Percentiles rank a stretch among this genome's conserved stretches.
These are phyloP conservation scores for Cactoblastis cactorum DNA, from an alignment of 2,888 invertebrate genomes.

Conservation along the genomic window DNA sequence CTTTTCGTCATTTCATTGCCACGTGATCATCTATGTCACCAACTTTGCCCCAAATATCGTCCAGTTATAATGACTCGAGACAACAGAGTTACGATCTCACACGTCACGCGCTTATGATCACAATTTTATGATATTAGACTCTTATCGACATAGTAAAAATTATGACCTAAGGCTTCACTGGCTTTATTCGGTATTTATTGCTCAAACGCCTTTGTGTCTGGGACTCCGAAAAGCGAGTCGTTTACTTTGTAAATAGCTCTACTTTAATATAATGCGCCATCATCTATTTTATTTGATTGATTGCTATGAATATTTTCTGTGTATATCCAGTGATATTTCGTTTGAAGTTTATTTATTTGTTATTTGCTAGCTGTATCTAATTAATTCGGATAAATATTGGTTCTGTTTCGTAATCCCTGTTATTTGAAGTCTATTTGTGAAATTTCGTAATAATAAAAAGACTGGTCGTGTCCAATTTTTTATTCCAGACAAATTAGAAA, in stretches of 20 bases:
- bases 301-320: too few species aligned
- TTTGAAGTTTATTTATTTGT: too few species aligned
- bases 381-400: too few species aligned
- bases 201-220: background rate
- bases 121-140: constrained; percentile 9
- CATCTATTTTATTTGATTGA: too few species aligned
- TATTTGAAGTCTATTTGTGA: too few species aligned
- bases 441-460: too few species aligned
- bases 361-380: too few species aligned
- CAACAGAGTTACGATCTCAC: background rate
- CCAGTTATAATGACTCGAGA: background rate
- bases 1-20: background rate
- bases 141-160: constrained; percentile 5
- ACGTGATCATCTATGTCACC: background rate
- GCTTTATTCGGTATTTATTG: background rate
- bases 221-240: background rate
- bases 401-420: too few species aligned
- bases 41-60: constrained; percentile 1
- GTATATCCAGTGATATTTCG: too few species aligned
- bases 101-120: background rate
- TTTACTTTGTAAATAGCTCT: background rate
- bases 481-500: too few species aligned
- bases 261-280: too few species aligned
- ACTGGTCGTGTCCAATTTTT: too few species aligned
- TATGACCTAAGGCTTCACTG: constrained; percentile 2